Conservation (phyloP, 2,888 invertebrate genomes). For the Eupithecia pulchellata region DNA sequence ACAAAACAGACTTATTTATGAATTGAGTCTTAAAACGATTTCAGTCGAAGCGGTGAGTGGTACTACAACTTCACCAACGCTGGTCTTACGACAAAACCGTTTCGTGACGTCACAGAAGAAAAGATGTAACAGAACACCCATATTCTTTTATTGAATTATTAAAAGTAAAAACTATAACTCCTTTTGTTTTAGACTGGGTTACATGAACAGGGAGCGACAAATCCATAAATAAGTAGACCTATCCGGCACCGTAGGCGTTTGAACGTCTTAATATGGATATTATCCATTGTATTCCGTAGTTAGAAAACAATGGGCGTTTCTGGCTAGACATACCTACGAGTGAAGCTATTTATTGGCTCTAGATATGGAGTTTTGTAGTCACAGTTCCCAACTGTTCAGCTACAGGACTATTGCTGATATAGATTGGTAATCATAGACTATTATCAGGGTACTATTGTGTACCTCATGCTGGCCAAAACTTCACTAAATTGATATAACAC, state of each 20-base stretch:
- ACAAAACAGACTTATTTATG: too few species aligned
- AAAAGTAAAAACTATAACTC: not conserved
- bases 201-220: slow-evolving; percentile 32
- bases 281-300: slow-evolving; percentile 63
- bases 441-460: too few species aligned
- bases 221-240: slow-evolving; percentile 41
- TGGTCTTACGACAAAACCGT: too few species aligned
- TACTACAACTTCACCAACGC: too few species aligned
- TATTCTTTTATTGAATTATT: not conserved
- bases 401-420: slow-evolving; percentile 20
- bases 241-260: slow-evolving; percentile 37
- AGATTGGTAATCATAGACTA: not conserved
- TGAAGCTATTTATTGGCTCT: slow-evolving; percentile 65
- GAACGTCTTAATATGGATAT: slow-evolving; percentile 49
- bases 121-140: not conserved
- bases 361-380: slow-evolving; percentile 57
- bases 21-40: too few species aligned
- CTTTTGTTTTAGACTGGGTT: not conserved
- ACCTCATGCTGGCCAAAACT: not conserved
- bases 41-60: too few species aligned
- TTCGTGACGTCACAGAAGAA: too few species aligned
- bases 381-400: slow-evolving; percentile 21
- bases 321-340: slow-evolving; percentile 53
- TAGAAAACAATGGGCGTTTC: slow-evolving; percentile 68
- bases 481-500: not conserved